Percentiles rank a stretch among this genome's conserved stretches.
These are phyloP conservation scores for Amphipyra tragopoginis DNA, from an alignment of 2,888 invertebrate species.

Conservation along the genomic window DNA sequence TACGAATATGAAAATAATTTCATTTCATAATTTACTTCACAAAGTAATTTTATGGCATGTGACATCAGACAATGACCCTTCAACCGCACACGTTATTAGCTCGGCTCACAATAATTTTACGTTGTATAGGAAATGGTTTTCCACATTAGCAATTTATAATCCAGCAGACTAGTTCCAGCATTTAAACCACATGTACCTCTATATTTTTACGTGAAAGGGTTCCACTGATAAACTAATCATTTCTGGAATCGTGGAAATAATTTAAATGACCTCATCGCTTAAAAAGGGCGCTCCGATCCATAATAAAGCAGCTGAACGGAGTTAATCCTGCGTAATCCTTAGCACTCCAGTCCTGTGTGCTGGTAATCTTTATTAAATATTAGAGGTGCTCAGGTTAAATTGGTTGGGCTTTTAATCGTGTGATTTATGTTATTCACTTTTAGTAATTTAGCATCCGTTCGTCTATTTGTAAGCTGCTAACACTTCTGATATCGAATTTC, in stretches of 20 bases:
- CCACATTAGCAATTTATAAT: too few relatives aligned
- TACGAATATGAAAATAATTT: too few relatives aligned
- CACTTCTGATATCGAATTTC: not conserved
- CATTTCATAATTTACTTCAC: not conserved
- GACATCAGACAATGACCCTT: not conserved
- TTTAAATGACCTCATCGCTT: conserved; percentile 31
- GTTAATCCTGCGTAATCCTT: conserved; percentile 61
- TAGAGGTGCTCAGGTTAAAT: not conserved
- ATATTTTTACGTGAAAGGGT: conserved; percentile 28
- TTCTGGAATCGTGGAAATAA: conserved; percentile 15
- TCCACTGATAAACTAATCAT: conserved; percentile 30
- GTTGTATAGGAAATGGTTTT: not conserved
- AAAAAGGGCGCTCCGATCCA: conserved; percentile 40
- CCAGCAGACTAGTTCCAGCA: too few relatives aligned
- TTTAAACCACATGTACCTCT: not conserved
- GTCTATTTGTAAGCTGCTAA: too few relatives aligned
- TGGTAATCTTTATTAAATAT: conserved; percentile 7
- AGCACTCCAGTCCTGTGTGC: conserved; percentile 49
- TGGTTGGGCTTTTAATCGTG: not conserved
- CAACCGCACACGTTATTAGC: conserved; percentile 3
- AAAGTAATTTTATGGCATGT: not conserved
- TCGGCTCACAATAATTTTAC: not conserved
- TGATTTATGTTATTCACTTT: too few relatives aligned
- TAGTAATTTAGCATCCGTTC: not conserved
- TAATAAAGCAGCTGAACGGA: conserved; percentile 63